A percentile compares a stretch with the other conserved stretches of the same genome.
Evolutionary conservation across 2,113 vertebrate species (phyloP).

Genomic region (Probosciger aterrimus): DNA sequence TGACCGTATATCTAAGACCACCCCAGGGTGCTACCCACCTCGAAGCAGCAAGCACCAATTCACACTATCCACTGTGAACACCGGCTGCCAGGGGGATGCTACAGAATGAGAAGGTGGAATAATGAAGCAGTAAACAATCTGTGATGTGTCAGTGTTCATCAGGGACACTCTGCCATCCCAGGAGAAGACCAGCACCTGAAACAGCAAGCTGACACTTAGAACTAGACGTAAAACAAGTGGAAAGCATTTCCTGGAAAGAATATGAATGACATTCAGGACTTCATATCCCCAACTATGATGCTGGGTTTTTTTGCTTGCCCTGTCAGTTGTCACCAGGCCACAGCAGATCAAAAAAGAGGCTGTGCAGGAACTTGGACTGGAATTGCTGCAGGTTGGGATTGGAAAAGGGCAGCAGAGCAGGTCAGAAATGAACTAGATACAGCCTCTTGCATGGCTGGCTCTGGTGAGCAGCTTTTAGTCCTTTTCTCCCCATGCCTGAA

Average conservation of each 20-base stretch:
- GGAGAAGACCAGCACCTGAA: constrained; percentile 78
- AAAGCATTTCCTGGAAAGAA: not conserved
- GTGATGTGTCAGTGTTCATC: constrained; percentile 69
- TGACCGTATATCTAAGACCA: not conserved
- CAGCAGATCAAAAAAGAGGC: not conserved
- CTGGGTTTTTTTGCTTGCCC: not conserved
- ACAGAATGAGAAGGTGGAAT: constrained; percentile 53
- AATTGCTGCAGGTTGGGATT: not conserved
- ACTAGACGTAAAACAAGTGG: not conserved
- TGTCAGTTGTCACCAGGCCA: not conserved
- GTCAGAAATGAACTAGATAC: not conserved
- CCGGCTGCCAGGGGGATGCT: constrained; percentile 73
- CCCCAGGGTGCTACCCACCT: constrained; percentile 63
- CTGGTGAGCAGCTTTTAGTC: not conserved
- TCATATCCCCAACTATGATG: not conserved
- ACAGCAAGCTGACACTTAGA: not conserved
- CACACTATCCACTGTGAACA: constrained; percentile 70
- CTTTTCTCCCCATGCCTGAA: not conserved
- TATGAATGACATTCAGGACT: not conserved
- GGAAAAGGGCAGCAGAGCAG: not conserved
- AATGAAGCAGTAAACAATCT: constrained; percentile 71
- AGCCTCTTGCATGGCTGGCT: not conserved
- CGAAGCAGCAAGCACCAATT: constrained; percentile 74
- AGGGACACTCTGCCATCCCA: constrained; percentile 76
- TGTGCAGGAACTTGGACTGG: not conserved